A percentile compares a stretch with the other conserved stretches of the same genome.
Evolutionary conservation across 2,888 invertebrate species (phyloP).

Genomic region (Philhelius pedissequus): DNA sequence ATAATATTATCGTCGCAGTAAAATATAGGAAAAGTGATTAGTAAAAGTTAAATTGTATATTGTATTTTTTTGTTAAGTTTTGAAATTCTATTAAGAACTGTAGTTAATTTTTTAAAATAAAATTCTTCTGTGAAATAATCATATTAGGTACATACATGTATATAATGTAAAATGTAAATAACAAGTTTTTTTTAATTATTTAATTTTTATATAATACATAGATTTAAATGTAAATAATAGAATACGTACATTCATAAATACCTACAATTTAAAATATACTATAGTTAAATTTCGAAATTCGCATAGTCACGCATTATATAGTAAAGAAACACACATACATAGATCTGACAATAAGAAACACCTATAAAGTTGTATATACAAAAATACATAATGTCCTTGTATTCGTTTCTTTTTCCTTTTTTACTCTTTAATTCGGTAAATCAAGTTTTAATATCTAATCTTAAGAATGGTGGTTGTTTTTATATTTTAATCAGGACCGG

Average conservation of each 20-base stretch:
- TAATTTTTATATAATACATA: not conserved
- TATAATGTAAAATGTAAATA: conserved; percentile 6
- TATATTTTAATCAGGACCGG: too few relatives aligned
- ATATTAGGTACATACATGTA: too few relatives aligned
- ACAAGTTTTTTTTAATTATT: not conserved
- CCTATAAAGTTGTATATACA: not conserved
- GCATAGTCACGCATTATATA: not conserved
- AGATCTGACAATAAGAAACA: conserved; percentile 19
- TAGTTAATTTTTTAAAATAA: not conserved
- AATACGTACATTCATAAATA: not conserved
- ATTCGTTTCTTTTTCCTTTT: not conserved
- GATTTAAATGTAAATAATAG: not conserved
- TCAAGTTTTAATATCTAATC: not conserved
- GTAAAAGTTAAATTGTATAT: not conserved
- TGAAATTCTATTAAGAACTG: not conserved
- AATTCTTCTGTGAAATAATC: not conserved
- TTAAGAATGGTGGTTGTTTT: too few relatives aligned
- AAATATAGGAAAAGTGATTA: not conserved
- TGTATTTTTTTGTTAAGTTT: conserved; percentile 30
- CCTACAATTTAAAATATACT: not conserved
- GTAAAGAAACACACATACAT: not conserved
- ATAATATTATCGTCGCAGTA: not conserved
- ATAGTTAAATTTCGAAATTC: conserved; percentile 7
- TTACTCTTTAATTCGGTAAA: not conserved
- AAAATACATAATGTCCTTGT: not conserved